phyloP scores from a whole-genome alignment of 2,888 invertebrate genomes.

The Noctua comes region DNA sequence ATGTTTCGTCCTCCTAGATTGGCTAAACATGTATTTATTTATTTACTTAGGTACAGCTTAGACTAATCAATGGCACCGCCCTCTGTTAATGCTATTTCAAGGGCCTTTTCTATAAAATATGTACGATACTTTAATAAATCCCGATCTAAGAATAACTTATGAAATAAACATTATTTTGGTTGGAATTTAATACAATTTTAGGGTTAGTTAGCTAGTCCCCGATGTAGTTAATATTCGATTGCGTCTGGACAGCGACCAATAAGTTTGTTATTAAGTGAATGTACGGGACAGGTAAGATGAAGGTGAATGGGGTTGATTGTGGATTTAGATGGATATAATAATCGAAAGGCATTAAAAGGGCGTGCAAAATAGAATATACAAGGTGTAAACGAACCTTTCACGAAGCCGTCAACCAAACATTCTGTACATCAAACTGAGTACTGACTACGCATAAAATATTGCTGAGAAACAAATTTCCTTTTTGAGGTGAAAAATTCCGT shows the following conservation, averaged over 20 bases:
- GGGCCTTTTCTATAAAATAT: background rate
- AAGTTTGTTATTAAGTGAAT: constrained; percentile 45
- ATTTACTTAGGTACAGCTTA: background rate
- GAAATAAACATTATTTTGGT: constrained; percentile 28
- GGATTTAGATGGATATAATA: background rate
- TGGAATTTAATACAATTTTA: constrained; percentile 31
- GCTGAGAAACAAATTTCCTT: too few relatives aligned
- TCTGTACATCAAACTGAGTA: too few relatives aligned
- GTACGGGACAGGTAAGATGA: constrained; percentile 26
- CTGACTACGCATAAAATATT: too few relatives aligned
- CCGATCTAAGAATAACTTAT: background rate
- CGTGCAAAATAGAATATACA: background rate
- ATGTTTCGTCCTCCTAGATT: background rate
- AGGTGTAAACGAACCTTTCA: too few relatives aligned
- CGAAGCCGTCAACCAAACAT: too few relatives aligned
- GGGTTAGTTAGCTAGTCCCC: constrained; percentile 52
- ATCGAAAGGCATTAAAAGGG: background rate
- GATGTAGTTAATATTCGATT: constrained; percentile 63
- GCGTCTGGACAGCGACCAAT: constrained; percentile 31
- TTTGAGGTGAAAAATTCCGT: too few relatives aligned
- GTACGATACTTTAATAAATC: constrained; percentile 6
- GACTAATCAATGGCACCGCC: background rate
- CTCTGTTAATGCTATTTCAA: background rate
- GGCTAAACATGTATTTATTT: background rate
- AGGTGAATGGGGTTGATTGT: constrained; percentile 19